Evolutionary conservation across 2,888 invertebrate genomes (phyloP).

Genomic region (Pimpla rufipes): DNA sequence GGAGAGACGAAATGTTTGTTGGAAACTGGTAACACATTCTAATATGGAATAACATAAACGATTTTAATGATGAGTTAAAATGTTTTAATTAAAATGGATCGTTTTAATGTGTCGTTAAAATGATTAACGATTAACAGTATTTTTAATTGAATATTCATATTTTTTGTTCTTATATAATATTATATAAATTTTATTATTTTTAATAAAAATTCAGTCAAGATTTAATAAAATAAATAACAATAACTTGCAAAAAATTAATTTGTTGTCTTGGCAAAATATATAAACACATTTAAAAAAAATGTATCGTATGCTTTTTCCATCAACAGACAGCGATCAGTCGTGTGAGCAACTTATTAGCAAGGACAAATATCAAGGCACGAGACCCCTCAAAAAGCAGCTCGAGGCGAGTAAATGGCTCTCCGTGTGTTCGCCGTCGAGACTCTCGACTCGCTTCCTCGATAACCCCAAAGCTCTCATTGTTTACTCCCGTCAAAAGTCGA

Average conservation of each 20-base stretch:
- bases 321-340: not conserved
- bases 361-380: not conserved
- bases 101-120: no score
- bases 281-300: not conserved
- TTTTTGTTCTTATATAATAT: not conserved
- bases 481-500: slow-evolving; percentile 26
- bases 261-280: no score
- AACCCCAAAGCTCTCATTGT: slow-evolving; percentile 20
- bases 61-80: no score
- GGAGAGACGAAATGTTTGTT: no score
- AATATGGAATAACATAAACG: no score
- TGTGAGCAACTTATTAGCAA: not conserved
- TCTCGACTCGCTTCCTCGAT: slow-evolving; percentile 17
- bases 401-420: not conserved
- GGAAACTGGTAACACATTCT: no score
- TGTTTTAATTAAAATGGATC: no score
- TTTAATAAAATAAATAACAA: not conserved
- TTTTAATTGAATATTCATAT: no score
- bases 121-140: no score
- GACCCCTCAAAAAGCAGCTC: not conserved
- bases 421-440: not conserved
- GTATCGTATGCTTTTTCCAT: not conserved
- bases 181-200: not conserved
- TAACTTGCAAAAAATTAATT: not conserved
- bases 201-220: not conserved